Evolutionary conservation across 2,888 invertebrate species (phyloP).

Genomic region (Eristalis intricaria): DNA sequence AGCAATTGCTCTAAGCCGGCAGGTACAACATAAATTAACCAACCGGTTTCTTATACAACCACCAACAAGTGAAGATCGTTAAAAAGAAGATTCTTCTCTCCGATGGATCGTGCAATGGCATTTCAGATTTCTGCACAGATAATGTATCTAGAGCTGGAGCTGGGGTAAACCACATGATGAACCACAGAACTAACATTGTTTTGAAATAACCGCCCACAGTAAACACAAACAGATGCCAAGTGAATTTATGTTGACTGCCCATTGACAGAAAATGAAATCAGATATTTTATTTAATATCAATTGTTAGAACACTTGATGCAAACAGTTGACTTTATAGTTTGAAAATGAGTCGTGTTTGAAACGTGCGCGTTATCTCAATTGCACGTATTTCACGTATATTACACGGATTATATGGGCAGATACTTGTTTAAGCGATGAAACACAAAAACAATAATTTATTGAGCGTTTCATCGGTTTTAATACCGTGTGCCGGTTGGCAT

Average conservation of each 20-base stretch:
- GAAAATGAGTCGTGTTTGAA: conserved; percentile 51
- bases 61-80: conserved; percentile 26
- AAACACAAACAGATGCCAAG: background rate
- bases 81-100: conserved; percentile 45
- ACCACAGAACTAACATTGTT: background rate
- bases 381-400: conserved; percentile 62
- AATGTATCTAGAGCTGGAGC: background rate
- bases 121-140: conserved; percentile 46
- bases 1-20: conserved; percentile 34
- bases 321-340: conserved; percentile 1
- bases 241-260: background rate
- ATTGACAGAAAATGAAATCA: conserved; percentile 41
- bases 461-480: conserved; percentile 52
- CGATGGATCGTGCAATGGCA: conserved; percentile 18
- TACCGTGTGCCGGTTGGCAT: conserved; percentile 54
- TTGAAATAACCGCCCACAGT: background rate
- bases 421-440: background rate
- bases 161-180: background rate
- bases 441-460: conserved; percentile 38
- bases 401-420: conserved; percentile 34
- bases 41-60: conserved; percentile 65
- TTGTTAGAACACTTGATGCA: background rate
- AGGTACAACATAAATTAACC: conserved; percentile 45
- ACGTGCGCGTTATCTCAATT: conserved; percentile 22
- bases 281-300: conserved; percentile 38